A percentile compares a stretch with the other conserved stretches of the same genome.
Evolutionary conservation across 1,140 invertebrate species (phyloP).

Genomic region (Aphaenogaster rudis): DNA sequence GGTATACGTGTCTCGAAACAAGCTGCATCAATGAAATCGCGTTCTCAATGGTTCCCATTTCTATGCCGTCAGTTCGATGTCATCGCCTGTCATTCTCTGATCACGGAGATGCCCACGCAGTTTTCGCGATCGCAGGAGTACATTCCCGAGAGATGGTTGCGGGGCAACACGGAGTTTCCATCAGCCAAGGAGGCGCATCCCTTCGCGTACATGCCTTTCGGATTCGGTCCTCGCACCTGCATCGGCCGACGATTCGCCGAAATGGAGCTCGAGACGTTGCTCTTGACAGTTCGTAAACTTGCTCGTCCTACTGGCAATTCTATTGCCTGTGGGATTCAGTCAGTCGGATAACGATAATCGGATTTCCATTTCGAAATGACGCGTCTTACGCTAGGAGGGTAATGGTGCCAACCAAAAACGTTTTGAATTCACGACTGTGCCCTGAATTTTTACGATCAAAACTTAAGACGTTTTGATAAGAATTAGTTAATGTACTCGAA

Average conservation of each 20-base stretch:
- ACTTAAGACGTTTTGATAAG: background rate
- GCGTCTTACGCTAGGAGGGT: background rate
- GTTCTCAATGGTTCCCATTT: constrained; percentile 15
- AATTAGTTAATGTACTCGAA: background rate
- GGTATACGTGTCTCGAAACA: background rate
- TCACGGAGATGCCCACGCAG: constrained; percentile 82
- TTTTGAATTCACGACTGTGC: background rate
- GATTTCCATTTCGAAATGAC: constrained; percentile 14
- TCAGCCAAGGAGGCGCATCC: constrained; percentile 86
- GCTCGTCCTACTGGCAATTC: background rate
- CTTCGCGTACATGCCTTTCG: constrained; percentile 90
- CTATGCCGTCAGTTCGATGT: constrained; percentile 84
- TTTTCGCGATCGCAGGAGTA: constrained; percentile 85
- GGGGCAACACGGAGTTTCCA: constrained; percentile 77
- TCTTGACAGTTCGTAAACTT: constrained; percentile 80
- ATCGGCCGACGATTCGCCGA: constrained; percentile 85
- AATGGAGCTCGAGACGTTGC: constrained; percentile 84
- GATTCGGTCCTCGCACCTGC: constrained; percentile 88
- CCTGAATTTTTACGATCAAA: background rate
- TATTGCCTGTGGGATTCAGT: background rate
- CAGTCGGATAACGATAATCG: background rate
- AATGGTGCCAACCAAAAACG: background rate
- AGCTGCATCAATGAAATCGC: background rate
- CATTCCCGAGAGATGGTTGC: constrained; percentile 87
- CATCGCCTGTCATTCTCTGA: constrained; percentile 84